Evolutionary conservation across 2,888 invertebrate species (phyloP).

Genomic region (Amphipoea lucens): DNA sequence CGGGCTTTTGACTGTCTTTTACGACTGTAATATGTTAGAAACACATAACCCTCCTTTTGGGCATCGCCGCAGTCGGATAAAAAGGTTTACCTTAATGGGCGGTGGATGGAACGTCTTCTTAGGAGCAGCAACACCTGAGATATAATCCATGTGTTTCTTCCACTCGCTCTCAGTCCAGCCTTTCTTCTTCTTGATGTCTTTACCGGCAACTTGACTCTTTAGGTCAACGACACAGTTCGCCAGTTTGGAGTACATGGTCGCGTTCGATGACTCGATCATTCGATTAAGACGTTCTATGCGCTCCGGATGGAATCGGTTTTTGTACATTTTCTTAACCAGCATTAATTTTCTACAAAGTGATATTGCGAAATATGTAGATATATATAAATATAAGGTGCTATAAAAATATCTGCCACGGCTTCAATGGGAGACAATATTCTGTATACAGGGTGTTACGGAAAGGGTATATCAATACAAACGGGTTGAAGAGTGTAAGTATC

Average conservation of each 20-base stretch:
- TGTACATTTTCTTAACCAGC: constrained; percentile 78
- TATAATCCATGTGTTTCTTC: constrained; percentile 88
- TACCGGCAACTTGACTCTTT: constrained; percentile 78
- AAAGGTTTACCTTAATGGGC: constrained; percentile 72
- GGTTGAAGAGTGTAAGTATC: too few species aligned
- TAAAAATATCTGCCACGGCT: too few species aligned
- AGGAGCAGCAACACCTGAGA: constrained; percentile 80
- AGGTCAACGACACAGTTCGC: constrained; percentile 83
- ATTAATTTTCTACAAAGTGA: constrained; percentile 76
- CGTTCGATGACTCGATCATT: constrained; percentile 83
- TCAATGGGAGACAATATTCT: too few species aligned
- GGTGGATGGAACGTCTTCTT: constrained; percentile 74
- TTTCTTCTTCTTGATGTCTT: constrained; percentile 81
- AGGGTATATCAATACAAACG: too few species aligned
- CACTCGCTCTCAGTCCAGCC: constrained; percentile 86
- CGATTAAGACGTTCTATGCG: constrained; percentile 81
- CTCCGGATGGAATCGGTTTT: constrained; percentile 75
- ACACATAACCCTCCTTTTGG: too few species aligned
- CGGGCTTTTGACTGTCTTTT: background rate
- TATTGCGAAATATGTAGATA: background rate
- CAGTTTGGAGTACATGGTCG: constrained; percentile 82
- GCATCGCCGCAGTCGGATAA: too few species aligned
- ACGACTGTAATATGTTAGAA: background rate
- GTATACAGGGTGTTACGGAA: too few species aligned
- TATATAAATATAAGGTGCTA: too few species aligned